A percentile compares a stretch with the other conserved stretches of the same genome.
Conservation (phyloP, 2,888 invertebrate species). For the Heterodera filipjevi region DNA sequence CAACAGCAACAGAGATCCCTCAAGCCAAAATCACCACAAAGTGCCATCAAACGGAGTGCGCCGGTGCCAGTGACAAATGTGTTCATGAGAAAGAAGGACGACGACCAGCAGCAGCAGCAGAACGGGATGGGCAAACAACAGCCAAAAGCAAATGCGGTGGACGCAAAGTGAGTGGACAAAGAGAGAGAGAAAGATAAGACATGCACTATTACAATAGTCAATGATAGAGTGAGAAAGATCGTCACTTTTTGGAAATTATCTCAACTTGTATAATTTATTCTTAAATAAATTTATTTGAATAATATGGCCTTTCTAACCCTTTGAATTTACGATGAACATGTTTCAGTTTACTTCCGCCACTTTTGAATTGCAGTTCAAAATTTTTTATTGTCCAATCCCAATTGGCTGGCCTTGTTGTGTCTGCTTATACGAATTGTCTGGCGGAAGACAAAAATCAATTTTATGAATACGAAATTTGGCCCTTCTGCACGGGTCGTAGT, state of each 20-base stretch:
- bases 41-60: background rate
- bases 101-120: background rate
- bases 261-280: no score
- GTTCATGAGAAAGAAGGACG: background rate
- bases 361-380: background rate
- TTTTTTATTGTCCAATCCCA: background rate
- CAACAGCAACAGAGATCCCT: background rate
- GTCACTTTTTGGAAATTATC: no score
- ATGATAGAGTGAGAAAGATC: no score
- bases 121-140: background rate
- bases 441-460: background rate
- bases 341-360: constrained; percentile 1
- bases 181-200: no score
- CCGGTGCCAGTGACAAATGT: background rate
- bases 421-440: background rate
- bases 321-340: background rate
- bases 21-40: background rate
- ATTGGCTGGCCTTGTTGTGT: background rate
- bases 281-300: no score
- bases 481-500: background rate
- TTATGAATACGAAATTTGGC: background rate
- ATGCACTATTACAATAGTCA: background rate
- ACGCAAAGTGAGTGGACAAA: background rate
- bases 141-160: background rate
- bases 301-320: no score